Conservation (phyloP, 2,113 vertebrate genomes). For the Actinemys pallida region DNA sequence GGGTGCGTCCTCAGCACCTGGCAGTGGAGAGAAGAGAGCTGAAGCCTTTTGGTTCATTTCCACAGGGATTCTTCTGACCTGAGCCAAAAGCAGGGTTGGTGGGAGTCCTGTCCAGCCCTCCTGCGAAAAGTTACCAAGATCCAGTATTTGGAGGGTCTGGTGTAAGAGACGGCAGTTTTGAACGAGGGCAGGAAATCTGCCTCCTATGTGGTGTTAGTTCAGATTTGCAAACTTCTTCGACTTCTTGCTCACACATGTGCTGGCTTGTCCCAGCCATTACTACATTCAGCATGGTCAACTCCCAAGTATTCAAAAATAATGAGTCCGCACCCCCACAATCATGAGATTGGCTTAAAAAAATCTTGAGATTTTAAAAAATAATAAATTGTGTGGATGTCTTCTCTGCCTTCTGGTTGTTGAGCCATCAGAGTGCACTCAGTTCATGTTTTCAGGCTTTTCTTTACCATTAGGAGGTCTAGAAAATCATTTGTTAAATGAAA, state of each 20-base stretch:
- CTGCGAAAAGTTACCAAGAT: not conserved
- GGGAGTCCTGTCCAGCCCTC: not conserved
- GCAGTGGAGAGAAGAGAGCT: not conserved
- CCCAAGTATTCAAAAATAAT: not conserved
- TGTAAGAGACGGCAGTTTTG: not conserved
- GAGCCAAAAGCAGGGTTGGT: not conserved
- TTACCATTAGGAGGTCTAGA: not conserved
- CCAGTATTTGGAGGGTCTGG: not conserved
- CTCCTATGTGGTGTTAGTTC: not conserved
- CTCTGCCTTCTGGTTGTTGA: not conserved
- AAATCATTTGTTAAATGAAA: not conserved
- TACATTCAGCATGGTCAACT: not conserved
- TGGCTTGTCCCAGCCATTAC: not conserved
- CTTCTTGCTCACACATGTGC: not conserved
- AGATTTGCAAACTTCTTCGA: not conserved
- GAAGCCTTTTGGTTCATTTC: not conserved
- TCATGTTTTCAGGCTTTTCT: not conserved
- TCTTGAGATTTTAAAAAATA: not conserved
- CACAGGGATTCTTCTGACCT: rapidly evolving
- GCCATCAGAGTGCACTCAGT: not conserved
- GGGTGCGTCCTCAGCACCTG: not conserved
- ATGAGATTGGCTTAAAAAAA: not conserved
- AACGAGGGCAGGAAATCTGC: not conserved
- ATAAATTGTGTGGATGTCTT: not conserved
- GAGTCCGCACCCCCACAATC: not conserved